Evolutionary conservation across 2,113 vertebrate species (phyloP).

Genomic region (Stictonetta naevosa): DNA sequence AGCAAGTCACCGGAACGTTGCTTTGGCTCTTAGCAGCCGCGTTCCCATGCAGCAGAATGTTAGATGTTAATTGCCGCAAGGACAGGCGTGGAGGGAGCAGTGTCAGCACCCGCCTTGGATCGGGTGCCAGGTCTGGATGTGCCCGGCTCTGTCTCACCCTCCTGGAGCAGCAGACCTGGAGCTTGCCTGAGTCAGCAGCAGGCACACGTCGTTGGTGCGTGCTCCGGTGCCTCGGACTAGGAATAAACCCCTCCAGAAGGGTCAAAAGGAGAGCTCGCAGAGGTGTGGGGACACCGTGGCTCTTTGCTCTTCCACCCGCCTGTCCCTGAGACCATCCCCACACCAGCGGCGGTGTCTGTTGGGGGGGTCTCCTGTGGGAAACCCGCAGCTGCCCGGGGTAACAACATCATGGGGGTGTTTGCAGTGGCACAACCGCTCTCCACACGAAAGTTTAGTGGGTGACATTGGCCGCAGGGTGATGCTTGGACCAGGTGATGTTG

Average conservation of each 20-base stretch:
- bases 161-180: rapidly evolving
- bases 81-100: background rate
- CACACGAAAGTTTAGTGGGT: too few relatives aligned
- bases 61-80: background rate
- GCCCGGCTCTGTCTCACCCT: background rate
- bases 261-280: rapidly evolving
- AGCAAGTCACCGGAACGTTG: background rate
- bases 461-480: too few relatives aligned
- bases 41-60: background rate
- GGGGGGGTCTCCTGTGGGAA: background rate
- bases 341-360: rapidly evolving
- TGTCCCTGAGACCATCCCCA: too few relatives aligned
- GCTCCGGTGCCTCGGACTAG: rapidly evolving
- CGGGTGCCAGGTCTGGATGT: background rate
- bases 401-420: rapidly evolving
- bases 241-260: background rate
- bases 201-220: rapidly evolving
- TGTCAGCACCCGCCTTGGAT: background rate
- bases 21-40: background rate
- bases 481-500: too few relatives aligned
- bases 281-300: background rate
- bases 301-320: background rate
- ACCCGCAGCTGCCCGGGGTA: background rate
- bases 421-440: background rate
- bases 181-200: background rate